These are phyloP conservation scores for Damaliscus lunatus DNA, from an alignment of 2,113 vertebrate genomes.

Conservation along the genomic window DNA sequence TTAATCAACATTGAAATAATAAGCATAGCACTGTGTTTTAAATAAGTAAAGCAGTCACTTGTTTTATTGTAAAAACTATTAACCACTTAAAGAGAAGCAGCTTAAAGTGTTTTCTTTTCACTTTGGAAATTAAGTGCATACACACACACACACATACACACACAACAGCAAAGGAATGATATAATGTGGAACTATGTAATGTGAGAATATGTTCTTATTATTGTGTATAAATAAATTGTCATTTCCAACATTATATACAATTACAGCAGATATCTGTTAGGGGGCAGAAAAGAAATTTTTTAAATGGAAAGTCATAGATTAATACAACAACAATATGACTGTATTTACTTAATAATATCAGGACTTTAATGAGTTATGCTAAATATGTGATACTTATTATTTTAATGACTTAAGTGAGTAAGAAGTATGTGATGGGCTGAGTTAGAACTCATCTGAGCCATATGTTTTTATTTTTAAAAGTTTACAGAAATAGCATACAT, in stretches of 20 bases:
- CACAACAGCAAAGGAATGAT: background rate
- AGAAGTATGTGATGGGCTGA: background rate
- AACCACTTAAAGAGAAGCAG: background rate
- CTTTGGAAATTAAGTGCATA: background rate
- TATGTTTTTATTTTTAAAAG: background rate
- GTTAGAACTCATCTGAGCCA: background rate
- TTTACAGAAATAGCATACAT: background rate
- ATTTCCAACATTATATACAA: background rate
- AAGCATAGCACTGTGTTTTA: background rate
- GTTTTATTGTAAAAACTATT: background rate
- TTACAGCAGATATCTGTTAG: background rate
- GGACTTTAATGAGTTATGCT: background rate
- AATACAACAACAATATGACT: background rate
- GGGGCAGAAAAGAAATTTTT: background rate
- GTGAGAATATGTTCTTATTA: background rate
- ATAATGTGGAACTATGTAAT: background rate
- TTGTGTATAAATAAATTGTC: background rate
- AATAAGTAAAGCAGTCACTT: background rate
- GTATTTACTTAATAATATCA: background rate
- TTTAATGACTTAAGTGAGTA: background rate
- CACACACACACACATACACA: background rate
- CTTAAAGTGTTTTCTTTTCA: background rate
- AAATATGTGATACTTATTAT: background rate
- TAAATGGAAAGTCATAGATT: background rate
- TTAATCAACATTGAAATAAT: background rate